phyloP scores from a whole-genome alignment of 2,888 invertebrate genomes.

The Campoletis raptor region DNA sequence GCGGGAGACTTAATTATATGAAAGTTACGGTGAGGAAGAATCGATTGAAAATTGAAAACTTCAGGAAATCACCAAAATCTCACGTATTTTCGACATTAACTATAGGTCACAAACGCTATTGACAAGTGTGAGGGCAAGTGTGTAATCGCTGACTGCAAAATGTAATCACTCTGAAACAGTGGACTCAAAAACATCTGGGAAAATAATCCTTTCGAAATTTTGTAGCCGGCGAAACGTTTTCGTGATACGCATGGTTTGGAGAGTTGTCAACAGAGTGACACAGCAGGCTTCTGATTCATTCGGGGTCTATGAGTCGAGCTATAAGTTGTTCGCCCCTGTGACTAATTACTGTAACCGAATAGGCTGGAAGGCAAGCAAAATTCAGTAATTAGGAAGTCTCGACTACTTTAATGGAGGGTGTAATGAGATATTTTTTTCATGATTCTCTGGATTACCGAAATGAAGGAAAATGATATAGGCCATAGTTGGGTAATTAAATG shows the following conservation, averaged over 20 bases:
- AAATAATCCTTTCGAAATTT: background rate
- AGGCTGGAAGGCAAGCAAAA: slow-evolving; percentile 19
- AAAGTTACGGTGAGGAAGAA: no score
- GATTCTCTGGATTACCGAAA: slow-evolving; percentile 16
- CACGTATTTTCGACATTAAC: no score
- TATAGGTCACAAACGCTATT: no score
- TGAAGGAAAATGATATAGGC: background rate
- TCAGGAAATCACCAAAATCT: no score
- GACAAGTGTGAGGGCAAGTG: background rate
- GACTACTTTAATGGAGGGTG: slow-evolving; percentile 35
- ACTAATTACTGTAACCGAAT: slow-evolving; percentile 61
- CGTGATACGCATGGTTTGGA: background rate
- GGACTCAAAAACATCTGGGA: background rate
- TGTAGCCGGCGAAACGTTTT: background rate
- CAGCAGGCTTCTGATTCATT: slow-evolving; percentile 53
- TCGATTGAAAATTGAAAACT: no score
- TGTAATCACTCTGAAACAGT: background rate
- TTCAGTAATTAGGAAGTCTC: slow-evolving; percentile 42
- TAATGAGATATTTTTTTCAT: slow-evolving; percentile 34
- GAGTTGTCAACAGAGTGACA: background rate
- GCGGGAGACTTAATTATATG: no score
- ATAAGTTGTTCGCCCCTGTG: slow-evolving; percentile 28
- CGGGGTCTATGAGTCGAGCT: background rate
- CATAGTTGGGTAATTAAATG: background rate
- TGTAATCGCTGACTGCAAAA: background rate